Percentiles rank a stretch among this genome's conserved stretches.
Evolutionary conservation across 2,113 vertebrate genomes (phyloP).

Genomic region (human): GRCh38 chr4:19157001-19157500

Average conservation of each 20-base stretch:
- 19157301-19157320: no score
- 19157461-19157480: not conserved
- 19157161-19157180: not conserved
- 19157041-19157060: no score
- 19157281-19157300: not conserved
- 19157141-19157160: not conserved
- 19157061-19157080: no score
- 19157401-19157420: not conserved
- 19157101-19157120: no score
- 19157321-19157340: not conserved
- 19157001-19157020: no score
- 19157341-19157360: not conserved
- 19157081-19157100: no score
- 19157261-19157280: not conserved
- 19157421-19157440: not conserved
- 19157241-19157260: not conserved
- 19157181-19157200: not conserved
- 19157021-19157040: no score
- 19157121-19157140: no score
- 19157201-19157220: not conserved
- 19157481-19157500: not conserved
- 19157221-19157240: not conserved
- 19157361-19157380: not conserved
- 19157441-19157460: not conserved
- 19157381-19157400: not conserved